phyloP scores from a whole-genome alignment of 2,888 invertebrate species.

The Augochlorella aurata region DNA sequence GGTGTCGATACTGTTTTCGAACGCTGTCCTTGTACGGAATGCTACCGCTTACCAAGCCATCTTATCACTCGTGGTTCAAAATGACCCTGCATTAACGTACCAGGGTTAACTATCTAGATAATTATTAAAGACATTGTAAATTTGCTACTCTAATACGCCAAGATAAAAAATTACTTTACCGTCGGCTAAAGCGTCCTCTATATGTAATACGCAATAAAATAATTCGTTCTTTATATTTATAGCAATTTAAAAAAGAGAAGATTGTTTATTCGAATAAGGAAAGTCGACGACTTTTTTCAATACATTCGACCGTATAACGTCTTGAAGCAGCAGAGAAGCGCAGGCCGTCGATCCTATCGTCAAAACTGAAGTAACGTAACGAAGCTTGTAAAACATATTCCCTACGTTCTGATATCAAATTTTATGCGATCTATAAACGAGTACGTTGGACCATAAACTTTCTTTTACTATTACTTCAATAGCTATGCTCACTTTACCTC shows the following conservation, averaged over 20 bases:
- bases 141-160: background rate
- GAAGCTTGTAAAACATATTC: background rate
- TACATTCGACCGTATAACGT: background rate
- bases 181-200: background rate
- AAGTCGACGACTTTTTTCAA: background rate
- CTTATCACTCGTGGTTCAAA: too few relatives aligned
- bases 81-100: too few relatives aligned
- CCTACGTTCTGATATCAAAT: constrained; percentile 7
- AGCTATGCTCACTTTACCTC: background rate
- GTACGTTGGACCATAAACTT: constrained; percentile 16
- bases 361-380: background rate
- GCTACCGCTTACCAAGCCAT: too few relatives aligned
- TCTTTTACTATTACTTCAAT: background rate
- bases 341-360: background rate
- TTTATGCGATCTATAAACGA: constrained; percentile 7
- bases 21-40: too few relatives aligned
- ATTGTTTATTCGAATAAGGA: background rate
- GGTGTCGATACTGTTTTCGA: too few relatives aligned
- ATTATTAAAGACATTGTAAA: background rate
- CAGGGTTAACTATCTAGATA: too few relatives aligned
- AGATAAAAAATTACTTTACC: background rate
- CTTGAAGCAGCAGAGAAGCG: background rate
- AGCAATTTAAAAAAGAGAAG: background rate
- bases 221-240: background rate
- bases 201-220: background rate